Percentiles rank a stretch among this genome's conserved stretches.
These are phyloP conservation scores for Pangasius macronema DNA, from an alignment of 2,797 vertebrate genomes.

Conservation along the genomic window DNA sequence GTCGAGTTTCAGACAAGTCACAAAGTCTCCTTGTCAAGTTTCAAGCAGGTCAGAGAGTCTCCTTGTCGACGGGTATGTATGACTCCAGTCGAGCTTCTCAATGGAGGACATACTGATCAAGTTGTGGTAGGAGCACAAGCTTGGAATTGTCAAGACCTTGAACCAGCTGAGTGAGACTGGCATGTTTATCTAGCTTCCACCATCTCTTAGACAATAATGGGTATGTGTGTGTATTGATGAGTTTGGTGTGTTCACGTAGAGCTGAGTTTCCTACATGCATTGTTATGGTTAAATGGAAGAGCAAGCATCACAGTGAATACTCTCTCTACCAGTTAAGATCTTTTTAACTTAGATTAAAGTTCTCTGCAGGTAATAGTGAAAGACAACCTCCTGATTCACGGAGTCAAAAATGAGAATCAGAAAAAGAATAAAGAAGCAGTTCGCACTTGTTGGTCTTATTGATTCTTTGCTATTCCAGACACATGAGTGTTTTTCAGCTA, in stretches of 20 bases:
- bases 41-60: neutral
- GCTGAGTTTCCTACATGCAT: neutral
- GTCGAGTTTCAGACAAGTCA: neutral
- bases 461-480: slow-evolving; percentile 3
- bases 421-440: neutral
- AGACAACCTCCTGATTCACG: neutral
- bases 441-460: neutral
- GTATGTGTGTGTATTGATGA: no score
- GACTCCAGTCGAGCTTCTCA: neutral
- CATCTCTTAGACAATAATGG: neutral
- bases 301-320: neutral
- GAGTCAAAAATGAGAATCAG: neutral
- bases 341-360: neutral
- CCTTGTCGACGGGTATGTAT: neutral
- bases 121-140: neutral
- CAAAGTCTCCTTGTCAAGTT: neutral
- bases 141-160: neutral
- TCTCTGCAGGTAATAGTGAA: neutral
- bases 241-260: neutral
- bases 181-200: neutral
- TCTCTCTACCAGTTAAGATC: neutral
- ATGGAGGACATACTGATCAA: neutral
- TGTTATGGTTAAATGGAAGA: neutral
- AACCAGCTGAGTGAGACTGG: neutral
- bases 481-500: slow-evolving; percentile 15